phyloP scores from a whole-genome alignment of 2,113 vertebrate species.

The Petrocephalus microphthalmus region DNA sequence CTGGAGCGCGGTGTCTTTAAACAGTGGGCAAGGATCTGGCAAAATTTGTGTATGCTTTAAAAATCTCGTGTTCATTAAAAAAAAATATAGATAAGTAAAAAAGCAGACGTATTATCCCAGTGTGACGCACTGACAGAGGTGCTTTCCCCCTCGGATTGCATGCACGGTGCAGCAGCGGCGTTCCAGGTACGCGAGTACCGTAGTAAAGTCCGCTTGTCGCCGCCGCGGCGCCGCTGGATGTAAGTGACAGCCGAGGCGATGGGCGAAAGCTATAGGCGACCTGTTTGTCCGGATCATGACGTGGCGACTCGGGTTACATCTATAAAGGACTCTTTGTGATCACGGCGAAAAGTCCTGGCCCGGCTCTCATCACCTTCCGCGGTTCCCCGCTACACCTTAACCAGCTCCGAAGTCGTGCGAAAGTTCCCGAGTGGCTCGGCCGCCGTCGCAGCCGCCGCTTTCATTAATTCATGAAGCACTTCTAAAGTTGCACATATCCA shows the following conservation, averaged over 20 bases:
- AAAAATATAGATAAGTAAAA: neutral
- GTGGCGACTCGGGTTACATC: constrained; percentile 19
- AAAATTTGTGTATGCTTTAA: neutral
- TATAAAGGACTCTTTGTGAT: constrained; percentile 22
- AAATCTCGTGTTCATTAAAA: neutral
- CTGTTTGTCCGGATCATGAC: constrained; percentile 9
- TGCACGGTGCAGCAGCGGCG: neutral
- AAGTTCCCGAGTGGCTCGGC: neutral
- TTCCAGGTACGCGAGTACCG: neutral
- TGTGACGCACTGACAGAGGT: neutral
- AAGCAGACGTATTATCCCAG: neutral
- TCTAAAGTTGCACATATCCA: neutral
- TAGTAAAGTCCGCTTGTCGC: neutral
- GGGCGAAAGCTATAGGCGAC: neutral
- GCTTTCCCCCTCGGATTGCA: neutral
- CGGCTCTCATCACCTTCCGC: neutral
- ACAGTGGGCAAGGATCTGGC: neutral
- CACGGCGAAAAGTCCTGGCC: neutral
- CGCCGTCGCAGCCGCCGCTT: neutral
- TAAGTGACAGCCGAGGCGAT: neutral
- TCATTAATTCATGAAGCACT: neutral
- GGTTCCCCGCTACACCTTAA: neutral
- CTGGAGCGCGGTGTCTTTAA: neutral
- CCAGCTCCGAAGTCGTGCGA: neutral
- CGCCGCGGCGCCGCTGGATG: neutral